Percentiles rank a stretch among this genome's conserved stretches.
phyloP scores from a whole-genome alignment of 2,113 vertebrate genomes.

The Danionella cerebrum region DNA sequence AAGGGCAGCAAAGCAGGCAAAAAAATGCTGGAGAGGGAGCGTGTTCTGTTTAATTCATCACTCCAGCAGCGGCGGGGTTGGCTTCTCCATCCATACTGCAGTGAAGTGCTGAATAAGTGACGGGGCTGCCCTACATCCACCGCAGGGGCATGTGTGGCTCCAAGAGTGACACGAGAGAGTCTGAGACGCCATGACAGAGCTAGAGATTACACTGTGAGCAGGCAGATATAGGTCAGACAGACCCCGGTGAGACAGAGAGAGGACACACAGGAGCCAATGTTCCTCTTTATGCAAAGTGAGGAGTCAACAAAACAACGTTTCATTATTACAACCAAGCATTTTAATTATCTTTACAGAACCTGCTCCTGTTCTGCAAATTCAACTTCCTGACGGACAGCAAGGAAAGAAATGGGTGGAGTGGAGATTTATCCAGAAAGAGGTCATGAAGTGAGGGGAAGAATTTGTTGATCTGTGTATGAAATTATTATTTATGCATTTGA shows the following conservation, averaged over 20 bases:
- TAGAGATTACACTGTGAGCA: conserved; percentile 1
- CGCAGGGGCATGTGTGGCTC: conserved; percentile 4
- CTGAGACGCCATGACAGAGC: not conserved
- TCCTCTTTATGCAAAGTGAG: not conserved
- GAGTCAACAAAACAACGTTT: not conserved
- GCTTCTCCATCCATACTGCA: conserved; percentile 16
- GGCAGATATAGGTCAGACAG: conserved; percentile 54
- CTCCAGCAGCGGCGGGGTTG: conserved; percentile 28
- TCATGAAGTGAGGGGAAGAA: too few species aligned
- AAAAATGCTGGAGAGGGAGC: conserved; percentile 2
- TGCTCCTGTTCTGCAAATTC: conserved; percentile 10
- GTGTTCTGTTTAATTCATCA: conserved; percentile 43
- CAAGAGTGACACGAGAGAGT: not conserved
- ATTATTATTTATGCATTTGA: too few species aligned
- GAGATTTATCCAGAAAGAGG: conserved; percentile 17
- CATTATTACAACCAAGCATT: conserved; percentile 9
- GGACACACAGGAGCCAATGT: not conserved
- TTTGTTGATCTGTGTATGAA: too few species aligned
- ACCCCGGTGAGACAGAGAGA: conserved; percentile 23
- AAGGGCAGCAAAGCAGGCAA: conserved; percentile 44
- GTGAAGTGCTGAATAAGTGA: conserved; percentile 19
- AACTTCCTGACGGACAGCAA: conserved; percentile 19
- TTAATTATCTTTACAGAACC: not conserved
- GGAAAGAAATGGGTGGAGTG: conserved; percentile 7
- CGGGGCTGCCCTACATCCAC: conserved; percentile 15